Conservation (phyloP, 2,888 invertebrate species). For the Celastrina argiolus region DNA sequence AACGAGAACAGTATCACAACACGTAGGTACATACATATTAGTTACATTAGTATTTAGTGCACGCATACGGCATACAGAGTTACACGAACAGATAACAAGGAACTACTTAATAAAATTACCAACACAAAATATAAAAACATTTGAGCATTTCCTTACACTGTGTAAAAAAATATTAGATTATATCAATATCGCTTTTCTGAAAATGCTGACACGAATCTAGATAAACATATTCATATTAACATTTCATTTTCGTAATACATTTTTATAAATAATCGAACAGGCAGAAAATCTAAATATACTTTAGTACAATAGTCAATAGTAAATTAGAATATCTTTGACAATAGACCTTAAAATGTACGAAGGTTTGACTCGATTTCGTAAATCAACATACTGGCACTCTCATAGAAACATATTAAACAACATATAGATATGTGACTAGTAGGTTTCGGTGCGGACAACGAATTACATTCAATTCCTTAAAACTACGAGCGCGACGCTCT, state of each 20-base stretch:
- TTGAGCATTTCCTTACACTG: slow-evolving; percentile 72
- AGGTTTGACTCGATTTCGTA: neutral
- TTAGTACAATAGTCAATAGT: neutral
- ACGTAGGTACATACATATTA: slow-evolving; percentile 61
- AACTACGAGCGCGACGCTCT: slow-evolving; percentile 43
- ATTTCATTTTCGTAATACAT: neutral
- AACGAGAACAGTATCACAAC: slow-evolving; percentile 70
- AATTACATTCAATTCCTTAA: slow-evolving; percentile 48
- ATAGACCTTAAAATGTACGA: neutral
- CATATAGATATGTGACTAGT: slow-evolving; percentile 60
- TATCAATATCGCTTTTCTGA: slow-evolving; percentile 46
- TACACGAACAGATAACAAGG: slow-evolving; percentile 63
- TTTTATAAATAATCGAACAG: slow-evolving; percentile 1
- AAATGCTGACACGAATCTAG: slow-evolving; percentile 27
- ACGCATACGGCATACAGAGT: slow-evolving; percentile 46
- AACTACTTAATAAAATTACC: slow-evolving; percentile 68
- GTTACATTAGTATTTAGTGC: slow-evolving; percentile 34
- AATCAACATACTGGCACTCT: slow-evolving; percentile 30
- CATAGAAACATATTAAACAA: slow-evolving; percentile 46
- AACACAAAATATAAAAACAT: slow-evolving; percentile 69
- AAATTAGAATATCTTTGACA: neutral
- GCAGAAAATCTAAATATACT: neutral
- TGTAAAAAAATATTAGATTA: slow-evolving; percentile 70
- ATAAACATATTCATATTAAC: neutral
- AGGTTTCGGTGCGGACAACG: slow-evolving; percentile 47